Base-by-base conservation (phyloP, 2,113 vertebrate genomes). In the Gopherus flavomarginatus region DNA sequence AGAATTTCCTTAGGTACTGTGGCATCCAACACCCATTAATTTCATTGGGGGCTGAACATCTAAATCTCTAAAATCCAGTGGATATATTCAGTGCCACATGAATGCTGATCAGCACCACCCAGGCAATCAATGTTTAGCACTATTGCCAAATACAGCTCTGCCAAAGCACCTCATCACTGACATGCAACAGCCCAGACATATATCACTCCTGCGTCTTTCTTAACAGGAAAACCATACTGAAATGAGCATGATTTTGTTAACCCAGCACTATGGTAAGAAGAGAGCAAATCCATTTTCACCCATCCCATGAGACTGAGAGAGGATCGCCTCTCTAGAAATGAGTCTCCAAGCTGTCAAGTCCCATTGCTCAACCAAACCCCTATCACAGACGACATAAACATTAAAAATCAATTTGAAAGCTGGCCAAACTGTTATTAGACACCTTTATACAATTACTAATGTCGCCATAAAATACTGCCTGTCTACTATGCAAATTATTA, bases 351-450 rank as follows among this genome's bases (percentile, higher is more conserved):
- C 52, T 96, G 96, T 94, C 95, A 93, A 97, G 88, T 97, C 77
- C 17, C 2, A 44, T 65, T 88, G 75, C 93, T 90, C 72, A 87
- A 88, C 12, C 26, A 78, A 92, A 79, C 65, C 72, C 83, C 2
- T 35, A 81, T 90, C 85, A 6, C 5, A 95, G 91, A 77, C 92
- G 92, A 92, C 93, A 96, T 16, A 56, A 94, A 94, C 14, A 82
- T 97, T 97, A 97, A 93, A 96, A 97, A 97, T 96, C 96, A 83
- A 89, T 9, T 92, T 97, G 97, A 97, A 96, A 91, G 56, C 44
- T 77, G 91, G 96, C 94, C 97, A 97, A 92, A 97, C 94, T 96
- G 94, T 95, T 95, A 96, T 96, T 77, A 97, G 97, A 79, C 87
- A 92, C 91, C 90, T 81, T 97, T 96, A 97, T 93, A 94, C 95